A percentile compares a stretch with the other conserved stretches of the same genome.
phyloP scores from a whole-genome alignment of 1,140 invertebrate species.

The Eriocheir sinensis region DNA sequence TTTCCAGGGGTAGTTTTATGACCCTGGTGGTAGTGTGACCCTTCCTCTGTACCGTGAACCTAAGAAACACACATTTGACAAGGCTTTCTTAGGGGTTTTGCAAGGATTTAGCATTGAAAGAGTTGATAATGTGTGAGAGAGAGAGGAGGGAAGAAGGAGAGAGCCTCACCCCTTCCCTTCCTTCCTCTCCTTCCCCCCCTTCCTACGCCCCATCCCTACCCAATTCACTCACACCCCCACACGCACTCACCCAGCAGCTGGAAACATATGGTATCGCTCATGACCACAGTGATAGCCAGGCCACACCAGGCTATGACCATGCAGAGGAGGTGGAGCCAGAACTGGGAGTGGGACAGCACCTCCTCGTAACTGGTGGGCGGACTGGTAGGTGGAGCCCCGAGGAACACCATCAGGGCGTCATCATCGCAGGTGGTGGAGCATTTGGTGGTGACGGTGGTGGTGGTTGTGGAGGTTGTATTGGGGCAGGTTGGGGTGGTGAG shows the following conservation, averaged over 20 bases:
- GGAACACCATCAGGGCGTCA: constrained; percentile 65
- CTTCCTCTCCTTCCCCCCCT: too few relatives aligned
- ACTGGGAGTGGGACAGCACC: constrained; percentile 71
- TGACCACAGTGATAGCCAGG: constrained; percentile 91
- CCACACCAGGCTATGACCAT: constrained; percentile 89
- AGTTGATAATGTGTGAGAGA: too few relatives aligned
- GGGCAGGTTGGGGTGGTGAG: background rate
- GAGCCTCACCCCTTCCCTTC: too few relatives aligned
- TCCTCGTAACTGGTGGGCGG: constrained; percentile 67
- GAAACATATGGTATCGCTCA: constrained; percentile 92
- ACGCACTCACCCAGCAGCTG: constrained; percentile 86
- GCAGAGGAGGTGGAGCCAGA: constrained; percentile 81
- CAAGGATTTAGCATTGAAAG: too few relatives aligned
- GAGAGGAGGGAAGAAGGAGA: too few relatives aligned
- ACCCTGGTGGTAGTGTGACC: too few relatives aligned
- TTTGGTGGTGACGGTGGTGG: background rate
- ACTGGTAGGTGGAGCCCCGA: constrained; percentile 59
- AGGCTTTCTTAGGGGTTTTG: too few relatives aligned
- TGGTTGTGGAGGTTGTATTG: background rate
- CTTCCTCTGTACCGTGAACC: too few relatives aligned
- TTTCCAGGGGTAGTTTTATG: too few relatives aligned
- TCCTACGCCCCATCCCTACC: too few relatives aligned
- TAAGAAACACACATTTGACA: too few relatives aligned
- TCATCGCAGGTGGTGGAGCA: constrained; percentile 56
- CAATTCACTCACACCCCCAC: background rate